Conservation (phyloP, 2,113 vertebrate genomes). For the Aspiorhynchus laticeps region DNA sequence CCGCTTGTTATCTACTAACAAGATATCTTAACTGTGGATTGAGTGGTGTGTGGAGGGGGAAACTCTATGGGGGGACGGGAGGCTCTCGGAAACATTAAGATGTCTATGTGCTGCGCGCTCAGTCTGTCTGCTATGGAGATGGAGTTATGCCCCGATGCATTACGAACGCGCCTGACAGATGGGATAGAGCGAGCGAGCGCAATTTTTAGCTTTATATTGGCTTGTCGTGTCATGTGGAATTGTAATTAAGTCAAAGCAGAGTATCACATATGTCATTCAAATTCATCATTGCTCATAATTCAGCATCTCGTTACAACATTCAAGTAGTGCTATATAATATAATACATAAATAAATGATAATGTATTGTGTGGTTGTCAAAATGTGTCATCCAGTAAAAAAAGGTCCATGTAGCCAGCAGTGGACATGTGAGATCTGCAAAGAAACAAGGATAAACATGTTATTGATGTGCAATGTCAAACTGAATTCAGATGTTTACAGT, state of each 20-base stretch:
- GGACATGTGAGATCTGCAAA: background rate
- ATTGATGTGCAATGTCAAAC: background rate
- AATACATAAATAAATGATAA: background rate
- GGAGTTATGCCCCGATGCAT: constrained; percentile 17
- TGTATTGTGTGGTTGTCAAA: background rate
- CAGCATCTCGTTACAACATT: background rate
- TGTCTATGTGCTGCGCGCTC: constrained; percentile 38
- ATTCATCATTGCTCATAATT: background rate
- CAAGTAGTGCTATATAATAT: background rate
- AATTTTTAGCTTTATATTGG: constrained; percentile 10
- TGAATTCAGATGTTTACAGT: background rate
- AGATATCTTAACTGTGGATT: constrained; percentile 63
- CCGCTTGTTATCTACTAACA: constrained; percentile 60
- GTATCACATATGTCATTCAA: background rate
- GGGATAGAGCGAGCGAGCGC: background rate
- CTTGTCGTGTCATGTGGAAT: background rate
- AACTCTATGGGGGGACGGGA: constrained; percentile 38
- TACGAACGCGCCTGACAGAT: constrained; percentile 4
- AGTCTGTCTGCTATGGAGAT: constrained; percentile 33
- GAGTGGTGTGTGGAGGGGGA: constrained; percentile 48
- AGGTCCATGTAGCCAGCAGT: background rate
- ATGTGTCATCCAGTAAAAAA: background rate
- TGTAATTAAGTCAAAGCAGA: constrained; percentile 10
- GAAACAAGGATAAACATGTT: background rate
- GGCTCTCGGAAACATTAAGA: constrained; percentile 53